Percentiles rank a stretch among this genome's conserved stretches.
Evolutionary conservation across 1,140 invertebrate species (phyloP).

Genomic region (Bicyclus anynana): DNA sequence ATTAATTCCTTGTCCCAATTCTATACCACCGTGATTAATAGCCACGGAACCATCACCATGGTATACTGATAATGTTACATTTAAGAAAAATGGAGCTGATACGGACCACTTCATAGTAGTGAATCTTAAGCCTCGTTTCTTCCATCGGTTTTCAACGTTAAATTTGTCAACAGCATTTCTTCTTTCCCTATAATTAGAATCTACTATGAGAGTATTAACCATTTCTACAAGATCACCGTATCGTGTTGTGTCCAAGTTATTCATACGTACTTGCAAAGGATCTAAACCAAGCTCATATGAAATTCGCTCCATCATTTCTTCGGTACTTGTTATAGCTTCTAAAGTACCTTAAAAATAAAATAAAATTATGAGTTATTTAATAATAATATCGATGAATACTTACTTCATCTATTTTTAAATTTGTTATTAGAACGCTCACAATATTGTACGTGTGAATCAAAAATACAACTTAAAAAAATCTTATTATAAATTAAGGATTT

Average conservation of each 20-base stretch:
- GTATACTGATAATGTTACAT: constrained; percentile 83
- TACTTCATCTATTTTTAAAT: too few species aligned
- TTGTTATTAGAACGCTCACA: too few species aligned
- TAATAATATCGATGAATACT: too few species aligned
- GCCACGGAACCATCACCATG: constrained; percentile 85
- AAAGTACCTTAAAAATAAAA: constrained; percentile 80
- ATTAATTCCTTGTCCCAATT: constrained; percentile 91
- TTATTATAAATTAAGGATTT: too few species aligned
- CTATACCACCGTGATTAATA: constrained; percentile 86
- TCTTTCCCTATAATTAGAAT: constrained; percentile 79
- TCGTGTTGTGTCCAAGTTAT: constrained; percentile 77
- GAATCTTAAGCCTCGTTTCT: constrained; percentile 84
- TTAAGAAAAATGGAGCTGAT: constrained; percentile 73
- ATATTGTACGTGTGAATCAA: too few species aligned
- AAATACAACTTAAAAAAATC: too few species aligned
- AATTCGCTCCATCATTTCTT: constrained; percentile 91
- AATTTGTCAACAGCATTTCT: constrained; percentile 77
- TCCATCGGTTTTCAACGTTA: constrained; percentile 86
- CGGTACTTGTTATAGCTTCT: constrained; percentile 83
- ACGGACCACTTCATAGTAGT: constrained; percentile 81
- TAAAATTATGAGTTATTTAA: constrained; percentile 83
- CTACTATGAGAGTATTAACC: constrained; percentile 76
- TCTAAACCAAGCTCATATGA: constrained; percentile 82
- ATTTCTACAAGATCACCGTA: constrained; percentile 70
- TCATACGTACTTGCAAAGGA: constrained; percentile 81